A percentile compares a stretch with the other conserved stretches of the same genome.
These are phyloP conservation scores for Thamnophis elegans DNA, from an alignment of 2,797 vertebrate genomes.

Conservation along the genomic window DNA sequence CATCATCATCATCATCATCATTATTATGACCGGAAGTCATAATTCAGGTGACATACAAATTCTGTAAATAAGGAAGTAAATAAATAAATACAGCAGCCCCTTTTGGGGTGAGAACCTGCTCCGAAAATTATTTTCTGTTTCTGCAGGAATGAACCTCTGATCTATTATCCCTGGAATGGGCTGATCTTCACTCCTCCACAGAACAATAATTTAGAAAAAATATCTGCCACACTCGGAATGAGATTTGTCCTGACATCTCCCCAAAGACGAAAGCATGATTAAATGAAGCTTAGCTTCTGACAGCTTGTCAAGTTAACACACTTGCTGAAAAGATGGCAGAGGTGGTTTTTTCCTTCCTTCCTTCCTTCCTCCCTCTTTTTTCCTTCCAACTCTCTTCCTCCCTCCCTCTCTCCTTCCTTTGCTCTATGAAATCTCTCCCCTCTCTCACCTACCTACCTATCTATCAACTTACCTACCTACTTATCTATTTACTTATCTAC, in stretches of 20 bases:
- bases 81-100: neutral
- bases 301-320: slow-evolving; percentile 66
- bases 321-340: slow-evolving; percentile 60
- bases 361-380: neutral
- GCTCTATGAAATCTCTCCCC: too few relatives aligned
- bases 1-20: neutral
- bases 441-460: too few relatives aligned
- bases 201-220: slow-evolving; percentile 53
- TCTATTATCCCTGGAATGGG: slow-evolving; percentile 43
- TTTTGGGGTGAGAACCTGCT: neutral
- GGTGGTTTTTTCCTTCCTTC: slow-evolving; percentile 28
- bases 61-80: neutral
- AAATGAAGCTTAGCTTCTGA: slow-evolving; percentile 69
- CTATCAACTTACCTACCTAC: too few relatives aligned
- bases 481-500: too few relatives aligned
- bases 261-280: slow-evolving; percentile 68
- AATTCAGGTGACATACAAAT: neutral
- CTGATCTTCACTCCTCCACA: slow-evolving; percentile 42
- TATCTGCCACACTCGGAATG: slow-evolving; percentile 50
- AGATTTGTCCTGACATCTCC: slow-evolving; percentile 62
- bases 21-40: neutral
- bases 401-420: too few relatives aligned
- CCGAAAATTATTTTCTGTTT: neutral
- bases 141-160: slow-evolving; percentile 45
- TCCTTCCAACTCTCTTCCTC: too few relatives aligned